Base-by-base conservation (phyloP, 2,888 invertebrate genomes). In the Crepidodera aurea region DNA sequence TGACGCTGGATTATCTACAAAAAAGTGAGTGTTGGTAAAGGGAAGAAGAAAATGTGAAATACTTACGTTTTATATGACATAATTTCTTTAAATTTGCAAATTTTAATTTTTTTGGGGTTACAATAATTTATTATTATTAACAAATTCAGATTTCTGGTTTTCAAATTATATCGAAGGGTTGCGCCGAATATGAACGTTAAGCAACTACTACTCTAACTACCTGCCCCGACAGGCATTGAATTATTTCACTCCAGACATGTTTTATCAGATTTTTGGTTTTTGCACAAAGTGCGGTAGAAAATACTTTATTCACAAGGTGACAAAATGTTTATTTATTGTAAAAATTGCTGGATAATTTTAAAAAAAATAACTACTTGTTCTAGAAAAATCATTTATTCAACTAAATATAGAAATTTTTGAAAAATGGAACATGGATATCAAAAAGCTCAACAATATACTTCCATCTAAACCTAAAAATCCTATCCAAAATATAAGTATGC, bases 1-100 rank as follows among this genome's bases (percentile, higher is more conserved):
- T 58, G 46, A 25, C 50, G 29, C 40, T 19, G 50, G 13, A 7
- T 25, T 40, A 48, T 57, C 57, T 57, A 58, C 57, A 62, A 46
- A 34, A 56, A 40, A 13, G 34, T 4, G 34, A 18, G 1, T 2
- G 22, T 16, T 12, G 34, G 32, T 19, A 29, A 34, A 39, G 34
- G 1, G 13, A 5, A 27, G 22, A 2, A 29, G 2, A 37, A 13
- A 29, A 10, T 2, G 7, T 0, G 7, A 42, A 19, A 46, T 46
- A 46, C 46, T 25, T 15, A 25, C 27, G 10, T 15, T 42, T 16
- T n/a, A n/a, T n/a, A n/a, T 13, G 6, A 37, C 12, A 37, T 37
- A 8, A 15, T 42, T 42, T 42, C n/a, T 42, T 42, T 10, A 42
- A 42, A 18, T 42, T 10, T 19, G 12, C 42, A 42, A 42, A 8